Base-by-base conservation (phyloP, 1,140 invertebrate genomes). In the Medauroidea extradentata region DNA sequence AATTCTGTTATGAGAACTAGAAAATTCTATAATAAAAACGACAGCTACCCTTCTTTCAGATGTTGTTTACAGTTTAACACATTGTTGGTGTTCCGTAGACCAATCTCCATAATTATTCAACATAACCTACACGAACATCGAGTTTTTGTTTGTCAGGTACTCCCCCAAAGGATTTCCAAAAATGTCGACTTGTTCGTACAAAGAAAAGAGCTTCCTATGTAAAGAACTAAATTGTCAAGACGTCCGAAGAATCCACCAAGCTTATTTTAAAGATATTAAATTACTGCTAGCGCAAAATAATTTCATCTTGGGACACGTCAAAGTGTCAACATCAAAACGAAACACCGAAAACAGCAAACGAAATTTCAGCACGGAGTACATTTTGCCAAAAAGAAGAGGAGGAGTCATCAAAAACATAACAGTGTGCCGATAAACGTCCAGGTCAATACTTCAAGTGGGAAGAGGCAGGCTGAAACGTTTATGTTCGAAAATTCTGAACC, bases 321-420 rank as follows among this genome's bases (percentile, higher is more conserved):
- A n/a, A n/a, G n/a, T n/a, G n/a, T n/a, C 1, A 48, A 48, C 44
- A 3, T 2, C 44, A 48, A 48, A 48, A 48, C 44, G 18, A 48
- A 48, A 21, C 44, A 48, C 44, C 44, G 3, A 48, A 19, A 19
- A 48, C 1, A 48, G 44, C 1, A 48, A 48, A 1, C 16, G 44
- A 48, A 48, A 48, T 18, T 48, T 3, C 1, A 48, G 44, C 13
- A 19, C 44, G 18, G 13, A 48, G 44, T 48, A 48, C 1, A 48
- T 48, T 48, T 48, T 48, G 1, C 44, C 44, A 48, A 48, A 48
- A 48, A 48, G 44, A 48, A 48, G 44, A 18, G 44, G 23, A 48
- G 44, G 44, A 11, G 18, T 48, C 18, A 48, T 21, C 1, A 21
- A 48, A 48, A 48, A 48, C 44, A 48, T 48, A 48, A n/a, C 44